Conservation (phyloP, 2,888 invertebrate species). For the Caenorhabditis sulstoni region DNA sequence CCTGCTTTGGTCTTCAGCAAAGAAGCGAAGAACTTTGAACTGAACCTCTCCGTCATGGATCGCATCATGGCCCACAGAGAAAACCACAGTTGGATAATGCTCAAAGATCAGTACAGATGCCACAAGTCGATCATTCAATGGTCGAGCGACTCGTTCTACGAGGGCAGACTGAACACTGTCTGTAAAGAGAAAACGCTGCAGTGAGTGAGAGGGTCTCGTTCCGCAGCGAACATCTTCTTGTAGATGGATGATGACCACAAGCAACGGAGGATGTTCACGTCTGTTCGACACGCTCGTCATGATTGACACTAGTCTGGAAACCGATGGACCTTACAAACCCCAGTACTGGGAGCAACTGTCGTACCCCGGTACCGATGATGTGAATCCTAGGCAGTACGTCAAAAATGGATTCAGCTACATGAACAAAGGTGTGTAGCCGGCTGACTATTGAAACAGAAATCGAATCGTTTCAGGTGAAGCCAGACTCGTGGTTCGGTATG, state of each 20-base stretch:
- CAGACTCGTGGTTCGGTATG: constrained; percentile 8
- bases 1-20: constrained; percentile 8
- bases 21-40: constrained; percentile 4
- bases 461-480: constrained; percentile 17
- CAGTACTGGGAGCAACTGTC: neutral
- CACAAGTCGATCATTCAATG: constrained; percentile 12
- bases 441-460: too few species aligned
- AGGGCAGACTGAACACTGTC: too few species aligned
- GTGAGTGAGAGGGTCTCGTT: too few species aligned
- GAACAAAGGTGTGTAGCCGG: neutral
- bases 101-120: constrained; percentile 25
- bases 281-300: neutral
- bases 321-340: neutral
- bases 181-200: too few species aligned
- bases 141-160: constrained; percentile 34
- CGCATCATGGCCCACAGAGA: constrained; percentile 22
- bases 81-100: constrained; percentile 21
- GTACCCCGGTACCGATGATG: too few species aligned
- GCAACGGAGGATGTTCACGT: neutral
- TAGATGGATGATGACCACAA: neutral
- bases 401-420: neutral
- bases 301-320: constrained; percentile 8
- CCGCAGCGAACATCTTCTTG: too few species aligned
- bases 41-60: constrained; percentile 15
- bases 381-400: too few species aligned